These are phyloP conservation scores for Ctenicera cuprea DNA, from an alignment of 2,888 invertebrate genomes.

Conservation along the genomic window DNA sequence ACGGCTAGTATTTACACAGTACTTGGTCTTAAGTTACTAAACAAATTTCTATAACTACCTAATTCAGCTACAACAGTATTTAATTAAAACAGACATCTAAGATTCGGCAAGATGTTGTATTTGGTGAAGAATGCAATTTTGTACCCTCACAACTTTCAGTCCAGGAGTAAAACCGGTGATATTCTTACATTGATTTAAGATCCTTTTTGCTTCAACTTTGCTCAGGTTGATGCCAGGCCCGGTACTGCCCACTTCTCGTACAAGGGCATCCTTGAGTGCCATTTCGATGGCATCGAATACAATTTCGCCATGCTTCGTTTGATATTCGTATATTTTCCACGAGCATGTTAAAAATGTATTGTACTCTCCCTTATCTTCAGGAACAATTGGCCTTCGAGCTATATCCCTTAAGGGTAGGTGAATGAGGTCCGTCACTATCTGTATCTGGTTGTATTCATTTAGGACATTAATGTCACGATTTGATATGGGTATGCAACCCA, in stretches of 20 bases:
- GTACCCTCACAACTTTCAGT: conserved; percentile 22
- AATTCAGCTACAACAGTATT: too few species aligned
- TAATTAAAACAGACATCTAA: too few species aligned
- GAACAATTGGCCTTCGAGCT: conserved; percentile 11
- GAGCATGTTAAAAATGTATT: conserved; percentile 42
- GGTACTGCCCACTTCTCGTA: conserved; percentile 38
- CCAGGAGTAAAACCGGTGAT: conserved; percentile 34
- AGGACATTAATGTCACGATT: background rate
- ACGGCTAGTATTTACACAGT: too few species aligned
- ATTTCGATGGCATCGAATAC: conserved; percentile 39
- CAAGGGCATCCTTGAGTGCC: conserved; percentile 32
- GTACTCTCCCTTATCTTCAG: conserved; percentile 16
- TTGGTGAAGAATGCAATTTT: conserved; percentile 45
- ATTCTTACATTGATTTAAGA: conserved; percentile 34
- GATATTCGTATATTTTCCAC: conserved; percentile 37
- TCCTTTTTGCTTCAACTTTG: conserved; percentile 39
- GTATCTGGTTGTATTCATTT: background rate
- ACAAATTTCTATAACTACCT: too few species aligned
- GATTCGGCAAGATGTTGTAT: conserved; percentile 4
- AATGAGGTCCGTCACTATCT: conserved; percentile 33
- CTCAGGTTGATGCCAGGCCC: conserved; percentile 46
- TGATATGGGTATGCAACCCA: conserved; percentile 2
- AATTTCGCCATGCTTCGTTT: conserved; percentile 24
- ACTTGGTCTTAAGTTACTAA: too few species aligned
- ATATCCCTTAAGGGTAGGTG: conserved; percentile 33